Conservation (phyloP, 2,797 vertebrate species). For the Selene dorsalis region DNA sequence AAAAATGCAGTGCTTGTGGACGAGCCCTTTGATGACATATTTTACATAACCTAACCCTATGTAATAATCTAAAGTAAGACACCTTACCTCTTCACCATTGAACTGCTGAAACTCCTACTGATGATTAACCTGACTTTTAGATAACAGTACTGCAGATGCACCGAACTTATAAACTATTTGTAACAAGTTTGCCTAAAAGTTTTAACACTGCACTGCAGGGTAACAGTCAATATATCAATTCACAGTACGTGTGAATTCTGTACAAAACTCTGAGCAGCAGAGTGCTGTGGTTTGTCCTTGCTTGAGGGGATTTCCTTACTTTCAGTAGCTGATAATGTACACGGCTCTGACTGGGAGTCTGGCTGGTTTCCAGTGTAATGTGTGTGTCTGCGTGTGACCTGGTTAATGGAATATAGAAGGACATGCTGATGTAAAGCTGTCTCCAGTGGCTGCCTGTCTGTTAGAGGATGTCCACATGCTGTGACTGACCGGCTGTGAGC, state of each 20-base stretch:
- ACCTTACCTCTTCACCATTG: background rate
- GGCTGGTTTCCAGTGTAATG: conserved; percentile 14
- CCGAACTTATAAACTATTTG: background rate
- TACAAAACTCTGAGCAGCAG: conserved; percentile 42
- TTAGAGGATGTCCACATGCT: background rate
- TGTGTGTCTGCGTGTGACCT: conserved; percentile 16
- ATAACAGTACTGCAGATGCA: background rate
- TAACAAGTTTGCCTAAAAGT: background rate
- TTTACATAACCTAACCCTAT: background rate
- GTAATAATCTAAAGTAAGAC: background rate
- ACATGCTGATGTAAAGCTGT: conserved; percentile 22
- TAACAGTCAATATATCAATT: conserved; percentile 46
- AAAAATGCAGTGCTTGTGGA: background rate
- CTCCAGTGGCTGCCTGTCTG: conserved; percentile 5
- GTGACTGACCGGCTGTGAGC: conserved; percentile 9
- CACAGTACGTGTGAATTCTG: conserved; percentile 32
- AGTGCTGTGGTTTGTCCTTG: conserved; percentile 55
- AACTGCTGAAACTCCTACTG: background rate
- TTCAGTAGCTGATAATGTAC: conserved; percentile 33
- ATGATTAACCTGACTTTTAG: background rate
- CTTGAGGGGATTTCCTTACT: conserved; percentile 61
- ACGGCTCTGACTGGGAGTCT: conserved; percentile 23
- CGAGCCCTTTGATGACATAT: background rate
- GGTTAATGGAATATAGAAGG: conserved; percentile 36
- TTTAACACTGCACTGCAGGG: background rate